Conservation (phyloP, 1,140 invertebrate genomes). For the Batillaria attramentaria region DNA sequence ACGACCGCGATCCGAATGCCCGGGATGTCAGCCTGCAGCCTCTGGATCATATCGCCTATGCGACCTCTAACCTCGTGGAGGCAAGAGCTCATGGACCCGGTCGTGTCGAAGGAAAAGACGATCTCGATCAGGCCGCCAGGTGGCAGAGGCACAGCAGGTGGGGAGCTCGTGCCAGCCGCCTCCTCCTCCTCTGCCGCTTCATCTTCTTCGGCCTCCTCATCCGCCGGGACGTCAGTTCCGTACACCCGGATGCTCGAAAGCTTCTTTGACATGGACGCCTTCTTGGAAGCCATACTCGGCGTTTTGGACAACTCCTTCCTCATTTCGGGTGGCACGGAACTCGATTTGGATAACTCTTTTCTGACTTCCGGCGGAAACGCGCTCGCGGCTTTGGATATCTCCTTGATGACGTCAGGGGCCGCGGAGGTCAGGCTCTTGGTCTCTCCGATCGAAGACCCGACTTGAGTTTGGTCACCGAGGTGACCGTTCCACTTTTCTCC, state of each 20-base stretch:
- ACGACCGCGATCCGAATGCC: conserved; percentile 60
- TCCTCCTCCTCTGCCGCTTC: not conserved
- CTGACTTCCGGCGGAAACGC: not conserved
- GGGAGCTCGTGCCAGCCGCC: no score
- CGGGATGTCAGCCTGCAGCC: conserved; percentile 64
- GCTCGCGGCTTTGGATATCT: not conserved
- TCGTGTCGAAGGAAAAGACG: conserved; percentile 69
- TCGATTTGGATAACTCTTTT: not conserved
- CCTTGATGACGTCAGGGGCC: not conserved
- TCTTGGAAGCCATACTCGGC: not conserved
- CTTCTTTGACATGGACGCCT: not conserved
- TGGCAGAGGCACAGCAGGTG: conserved; percentile 27
- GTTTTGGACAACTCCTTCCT: conserved; percentile 20
- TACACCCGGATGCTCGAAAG: conserved; percentile 11
- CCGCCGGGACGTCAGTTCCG: not conserved
- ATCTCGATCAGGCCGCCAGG: conserved; percentile 63
- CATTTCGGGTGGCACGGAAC: not conserved
- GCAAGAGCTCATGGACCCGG: conserved; percentile 64
- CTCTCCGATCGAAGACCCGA: conserved; percentile 24
- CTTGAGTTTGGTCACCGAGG: conserved; percentile 22
- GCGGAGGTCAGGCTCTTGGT: conserved; percentile 19
- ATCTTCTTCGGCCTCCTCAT: not conserved
- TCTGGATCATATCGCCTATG: conserved; percentile 63
- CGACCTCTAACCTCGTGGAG: conserved; percentile 57
- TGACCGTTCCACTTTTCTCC: conserved; percentile 22